phyloP scores from a whole-genome alignment of 2,113 vertebrate species.

The Oncorhynchus keta region DNA sequence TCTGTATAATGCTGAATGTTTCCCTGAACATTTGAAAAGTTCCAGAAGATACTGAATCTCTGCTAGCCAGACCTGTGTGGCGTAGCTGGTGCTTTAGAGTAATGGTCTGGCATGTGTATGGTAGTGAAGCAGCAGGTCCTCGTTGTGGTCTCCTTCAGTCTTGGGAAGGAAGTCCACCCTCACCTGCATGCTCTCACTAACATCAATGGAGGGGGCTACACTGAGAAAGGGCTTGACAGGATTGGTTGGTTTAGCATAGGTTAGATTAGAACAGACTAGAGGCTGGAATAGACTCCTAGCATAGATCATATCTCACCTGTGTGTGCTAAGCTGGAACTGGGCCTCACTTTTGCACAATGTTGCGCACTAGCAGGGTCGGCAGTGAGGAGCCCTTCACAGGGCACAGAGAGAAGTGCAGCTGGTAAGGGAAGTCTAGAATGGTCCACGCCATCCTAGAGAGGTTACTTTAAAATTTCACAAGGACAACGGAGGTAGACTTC shows the following conservation, averaged over 20 bases:
- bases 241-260: too few species aligned
- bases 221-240: slow-evolving; percentile 82
- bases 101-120: slow-evolving; percentile 64
- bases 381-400: slow-evolving; percentile 79
- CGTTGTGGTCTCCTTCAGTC: slow-evolving; percentile 66
- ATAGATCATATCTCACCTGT: slow-evolving; percentile 65
- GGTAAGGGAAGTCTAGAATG: slow-evolving; percentile 82
- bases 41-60: too few species aligned
- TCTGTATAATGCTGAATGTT: too few species aligned
- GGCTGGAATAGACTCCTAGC: background rate
- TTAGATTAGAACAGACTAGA: background rate
- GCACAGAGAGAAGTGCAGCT: slow-evolving; percentile 77
- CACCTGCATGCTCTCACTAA: slow-evolving; percentile 76
- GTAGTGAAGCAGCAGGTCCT: slow-evolving; percentile 76
- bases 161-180: slow-evolving; percentile 79
- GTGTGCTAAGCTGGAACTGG: slow-evolving; percentile 70
- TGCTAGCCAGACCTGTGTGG: too few species aligned
- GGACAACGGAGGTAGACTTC: too few species aligned
- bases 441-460: slow-evolving; percentile 77
- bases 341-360: slow-evolving; percentile 76
- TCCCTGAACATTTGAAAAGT: too few species aligned
- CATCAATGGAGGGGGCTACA: slow-evolving; percentile 67
- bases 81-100: too few species aligned
- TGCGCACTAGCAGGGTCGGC: slow-evolving; percentile 78
- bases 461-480: background rate